Evolutionary conservation across 92 coral and sea anemone genomes (phyloP).

Genomic region (Phenganax marumi): DNA sequence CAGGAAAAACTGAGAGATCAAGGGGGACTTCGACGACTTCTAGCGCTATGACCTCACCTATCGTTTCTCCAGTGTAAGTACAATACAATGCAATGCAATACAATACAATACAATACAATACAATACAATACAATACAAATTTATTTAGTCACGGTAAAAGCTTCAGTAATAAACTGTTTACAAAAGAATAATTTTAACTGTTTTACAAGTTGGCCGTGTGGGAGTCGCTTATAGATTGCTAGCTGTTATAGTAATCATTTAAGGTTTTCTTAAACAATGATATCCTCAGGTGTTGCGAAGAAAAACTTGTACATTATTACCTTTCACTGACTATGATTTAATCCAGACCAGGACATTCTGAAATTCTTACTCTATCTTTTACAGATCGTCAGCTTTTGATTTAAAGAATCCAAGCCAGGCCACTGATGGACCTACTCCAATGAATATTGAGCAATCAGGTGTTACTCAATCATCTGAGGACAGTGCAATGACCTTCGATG

Average conservation of each 20-base stretch:
- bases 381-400: slow-evolving; percentile 70
- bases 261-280: too few species aligned
- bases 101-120: background rate
- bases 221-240: too few species aligned
- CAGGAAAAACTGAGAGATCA: slow-evolving; percentile 69
- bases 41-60: slow-evolving; percentile 57
- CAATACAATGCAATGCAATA: background rate
- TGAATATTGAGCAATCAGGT: slow-evolving; percentile 19
- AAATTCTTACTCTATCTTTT: background rate
- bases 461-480: slow-evolving; percentile 24
- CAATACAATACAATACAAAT: too few species aligned
- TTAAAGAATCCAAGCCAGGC: slow-evolving; percentile 21
- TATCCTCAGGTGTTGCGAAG: background rate
- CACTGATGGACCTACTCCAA: slow-evolving; percentile 41
- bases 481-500: slow-evolving; percentile 30
- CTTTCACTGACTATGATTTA: background rate
- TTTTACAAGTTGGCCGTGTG: too few species aligned
- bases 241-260: too few species aligned
- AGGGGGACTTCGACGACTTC: slow-evolving; percentile 34
- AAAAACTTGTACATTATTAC: too few species aligned
- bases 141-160: too few species aligned
- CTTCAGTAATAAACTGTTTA: too few species aligned
- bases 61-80: slow-evolving; percentile 70
- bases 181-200: too few species aligned
- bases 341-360: background rate